phyloP scores from a whole-genome alignment of 1,140 invertebrate genomes.

The roundworm (Caenorhabditis elegans) region WBcel235 BX284606.5:15756001-15756500 shows the following conservation, averaged over 20 bases:
- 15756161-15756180: constrained; percentile 55
- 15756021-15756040: background rate
- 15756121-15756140: background rate
- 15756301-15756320: too few species aligned
- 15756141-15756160: constrained; percentile 50
- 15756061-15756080: background rate
- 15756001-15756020: background rate
- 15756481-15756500: too few species aligned
- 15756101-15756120: constrained; percentile 39
- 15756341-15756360: background rate
- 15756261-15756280: constrained; percentile 59
- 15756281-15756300: constrained; percentile 50
- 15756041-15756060: background rate
- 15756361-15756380: too few species aligned
- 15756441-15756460: too few species aligned
- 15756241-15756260: constrained; percentile 61
- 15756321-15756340: background rate
- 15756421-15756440: too few species aligned
- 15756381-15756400: too few species aligned
- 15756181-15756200: constrained; percentile 57
- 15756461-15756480: too few species aligned
- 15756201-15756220: constrained; percentile 45
- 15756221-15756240: constrained; percentile 60
- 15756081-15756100: constrained; percentile 16
- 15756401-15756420: too few species aligned